Evolutionary conservation across 2,888 invertebrate genomes (phyloP).

Genomic region (Drosophila mimica): DNA sequence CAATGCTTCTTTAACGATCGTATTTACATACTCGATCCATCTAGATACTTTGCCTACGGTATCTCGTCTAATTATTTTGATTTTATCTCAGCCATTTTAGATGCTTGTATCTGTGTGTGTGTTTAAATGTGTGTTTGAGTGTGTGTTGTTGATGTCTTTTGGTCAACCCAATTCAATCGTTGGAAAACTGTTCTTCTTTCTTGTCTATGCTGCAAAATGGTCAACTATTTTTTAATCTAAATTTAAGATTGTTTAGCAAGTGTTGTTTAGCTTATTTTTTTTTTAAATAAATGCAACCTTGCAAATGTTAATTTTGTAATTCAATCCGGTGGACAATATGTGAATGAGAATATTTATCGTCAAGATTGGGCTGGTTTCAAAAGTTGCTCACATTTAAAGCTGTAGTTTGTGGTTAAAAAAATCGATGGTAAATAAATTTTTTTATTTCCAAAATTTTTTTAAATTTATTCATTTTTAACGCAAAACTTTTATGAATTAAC

Average conservation of each 20-base stretch:
- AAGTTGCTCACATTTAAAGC: background rate
- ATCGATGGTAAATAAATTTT: background rate
- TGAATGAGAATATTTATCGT: background rate
- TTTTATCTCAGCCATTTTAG: slow-evolving; percentile 39
- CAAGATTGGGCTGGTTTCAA: background rate
- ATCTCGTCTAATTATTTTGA: slow-evolving; percentile 50
- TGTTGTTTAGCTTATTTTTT: background rate
- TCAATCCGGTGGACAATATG: background rate
- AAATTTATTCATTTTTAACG: background rate
- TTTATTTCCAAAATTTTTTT: background rate
- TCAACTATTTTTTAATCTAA: background rate
- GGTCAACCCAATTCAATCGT: slow-evolving; percentile 21
- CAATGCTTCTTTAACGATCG: slow-evolving; percentile 72
- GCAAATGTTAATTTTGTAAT: background rate
- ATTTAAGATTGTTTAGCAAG: background rate
- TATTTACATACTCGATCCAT: slow-evolving; percentile 70
- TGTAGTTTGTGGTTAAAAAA: background rate
- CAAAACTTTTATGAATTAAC: background rate
- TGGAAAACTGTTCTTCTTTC: background rate
- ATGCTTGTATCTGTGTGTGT: slow-evolving; percentile 3
- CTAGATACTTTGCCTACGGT: slow-evolving; percentile 64
- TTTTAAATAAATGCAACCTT: background rate
- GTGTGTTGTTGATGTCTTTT: slow-evolving; percentile 5
- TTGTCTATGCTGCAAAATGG: background rate
- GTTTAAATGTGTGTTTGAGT: slow-evolving; percentile 3